A percentile compares a stretch with the other conserved stretches of the same genome.
Conservation (phyloP, 1,140 invertebrate species). For the Trichonephila clavata region DNA sequence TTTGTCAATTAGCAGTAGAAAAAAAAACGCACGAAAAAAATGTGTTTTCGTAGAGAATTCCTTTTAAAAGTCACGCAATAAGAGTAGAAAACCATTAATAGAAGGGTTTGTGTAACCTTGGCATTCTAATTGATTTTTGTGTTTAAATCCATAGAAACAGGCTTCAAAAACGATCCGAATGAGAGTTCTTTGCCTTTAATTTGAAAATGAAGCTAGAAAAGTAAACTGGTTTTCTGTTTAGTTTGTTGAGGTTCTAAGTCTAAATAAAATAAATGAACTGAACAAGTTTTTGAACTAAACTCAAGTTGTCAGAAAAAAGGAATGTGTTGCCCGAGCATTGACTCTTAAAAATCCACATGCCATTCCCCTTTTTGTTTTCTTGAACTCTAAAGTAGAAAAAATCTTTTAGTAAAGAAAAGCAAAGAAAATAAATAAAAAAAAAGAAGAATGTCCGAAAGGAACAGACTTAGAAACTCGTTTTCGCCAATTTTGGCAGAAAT, state of each 20-base stretch:
- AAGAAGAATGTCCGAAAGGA: not conserved
- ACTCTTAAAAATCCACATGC: conserved; percentile 11
- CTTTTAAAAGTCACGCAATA: not conserved
- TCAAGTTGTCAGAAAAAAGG: conserved; percentile 20
- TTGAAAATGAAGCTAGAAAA: not conserved
- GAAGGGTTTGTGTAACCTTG: not conserved
- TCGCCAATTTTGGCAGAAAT: not conserved
- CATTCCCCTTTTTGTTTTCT: conserved; percentile 25
- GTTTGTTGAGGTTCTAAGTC: not conserved
- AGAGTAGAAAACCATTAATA: not conserved
- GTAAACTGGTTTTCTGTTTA: conserved; percentile 12
- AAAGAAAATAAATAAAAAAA: not conserved
- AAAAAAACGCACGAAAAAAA: not conserved
- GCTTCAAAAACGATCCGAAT: not conserved
- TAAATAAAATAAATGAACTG: conserved; percentile 27
- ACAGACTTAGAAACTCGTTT: not conserved
- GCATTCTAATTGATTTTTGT: not conserved
- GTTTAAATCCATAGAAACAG: not conserved
- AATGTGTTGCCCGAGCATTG: not conserved
- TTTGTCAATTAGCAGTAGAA: not conserved
- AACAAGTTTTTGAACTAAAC: conserved; percentile 27
- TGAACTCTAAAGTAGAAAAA: not conserved
- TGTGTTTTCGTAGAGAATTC: not conserved
- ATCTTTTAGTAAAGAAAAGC: not conserved
- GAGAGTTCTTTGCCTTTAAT: conserved; percentile 25